Evolutionary conservation across 2,797 vertebrate genomes (phyloP).

Genomic region (Kryptolebias ocellatus): DNA sequence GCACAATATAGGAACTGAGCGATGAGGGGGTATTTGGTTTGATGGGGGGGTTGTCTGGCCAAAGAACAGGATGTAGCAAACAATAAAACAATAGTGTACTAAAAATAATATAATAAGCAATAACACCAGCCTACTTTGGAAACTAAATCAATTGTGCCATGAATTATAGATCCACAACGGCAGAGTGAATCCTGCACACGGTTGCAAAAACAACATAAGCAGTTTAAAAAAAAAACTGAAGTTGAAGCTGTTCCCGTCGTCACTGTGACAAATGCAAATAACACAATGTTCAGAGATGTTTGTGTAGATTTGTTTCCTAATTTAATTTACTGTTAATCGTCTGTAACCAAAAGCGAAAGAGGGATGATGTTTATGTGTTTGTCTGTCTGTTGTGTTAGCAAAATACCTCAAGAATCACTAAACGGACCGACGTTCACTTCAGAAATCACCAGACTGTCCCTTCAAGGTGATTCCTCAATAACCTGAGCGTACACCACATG

Average conservation of each 20-base stretch:
- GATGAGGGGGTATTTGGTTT: conserved; percentile 11
- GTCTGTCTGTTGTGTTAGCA: too few species aligned
- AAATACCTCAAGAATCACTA: too few species aligned
- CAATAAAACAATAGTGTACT: conserved; percentile 58
- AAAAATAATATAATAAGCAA: conserved; percentile 40
- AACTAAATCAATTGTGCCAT: conserved; percentile 9
- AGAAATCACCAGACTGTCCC: too few species aligned
- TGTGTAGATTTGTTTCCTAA: neutral
- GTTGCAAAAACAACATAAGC: neutral
- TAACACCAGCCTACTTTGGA: conserved; percentile 1
- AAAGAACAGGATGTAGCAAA: conserved; percentile 57
- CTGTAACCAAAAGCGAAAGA: too few species aligned
- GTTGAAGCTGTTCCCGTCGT: neutral
- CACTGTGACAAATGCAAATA: neutral
- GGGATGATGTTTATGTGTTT: too few species aligned
- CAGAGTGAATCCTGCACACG: neutral
- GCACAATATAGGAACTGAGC: neutral
- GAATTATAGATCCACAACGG: neutral
- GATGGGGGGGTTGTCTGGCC: conserved; percentile 17
- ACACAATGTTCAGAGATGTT: too few species aligned
- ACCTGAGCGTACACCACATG: too few species aligned
- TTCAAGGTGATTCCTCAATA: too few species aligned
- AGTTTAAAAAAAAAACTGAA: conserved; percentile 1
- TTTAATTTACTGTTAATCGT: neutral
- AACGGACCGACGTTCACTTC: too few species aligned